These are phyloP conservation scores for Autographa pulchrina DNA, from an alignment of 2,888 invertebrate species.

Conservation along the genomic window DNA sequence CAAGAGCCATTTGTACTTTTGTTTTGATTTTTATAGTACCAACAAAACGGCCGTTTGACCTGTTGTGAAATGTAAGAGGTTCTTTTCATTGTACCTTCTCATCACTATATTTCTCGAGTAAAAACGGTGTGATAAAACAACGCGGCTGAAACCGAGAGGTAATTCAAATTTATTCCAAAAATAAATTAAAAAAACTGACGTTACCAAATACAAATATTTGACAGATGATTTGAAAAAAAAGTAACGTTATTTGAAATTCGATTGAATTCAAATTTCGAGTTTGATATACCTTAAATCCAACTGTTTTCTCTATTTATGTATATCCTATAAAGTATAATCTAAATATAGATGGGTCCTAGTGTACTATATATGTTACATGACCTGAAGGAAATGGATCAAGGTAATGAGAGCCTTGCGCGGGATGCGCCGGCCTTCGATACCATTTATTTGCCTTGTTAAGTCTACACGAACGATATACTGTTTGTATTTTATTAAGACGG, in stretches of 20 bases:
- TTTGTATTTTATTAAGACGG: neutral
- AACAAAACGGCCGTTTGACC: conserved; percentile 19
- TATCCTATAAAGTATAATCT: too few relatives aligned
- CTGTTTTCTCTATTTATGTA: neutral
- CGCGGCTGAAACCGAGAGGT: neutral
- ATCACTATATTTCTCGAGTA: neutral
- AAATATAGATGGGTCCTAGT: neutral
- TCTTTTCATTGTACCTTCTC: neutral
- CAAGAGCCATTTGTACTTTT: conserved; percentile 28
- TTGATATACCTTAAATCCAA: neutral
- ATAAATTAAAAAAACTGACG: too few relatives aligned
- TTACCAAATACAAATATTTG: neutral
- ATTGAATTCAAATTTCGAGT: neutral
- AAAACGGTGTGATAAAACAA: neutral
- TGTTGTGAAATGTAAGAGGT: neutral
- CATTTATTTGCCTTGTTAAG: conserved; percentile 14
- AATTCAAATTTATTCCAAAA: neutral
- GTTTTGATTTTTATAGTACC: conserved; percentile 26
- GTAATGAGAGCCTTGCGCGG: conserved; percentile 20
- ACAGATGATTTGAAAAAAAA: neutral
- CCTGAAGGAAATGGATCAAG: conserved; percentile 11
- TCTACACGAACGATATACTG: neutral
- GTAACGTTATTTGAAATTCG: neutral
- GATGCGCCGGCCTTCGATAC: conserved; percentile 17
- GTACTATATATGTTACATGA: conserved; percentile 9